phyloP scores from a whole-genome alignment of 2,888 invertebrate species.

The Fabriciana adippe region DNA sequence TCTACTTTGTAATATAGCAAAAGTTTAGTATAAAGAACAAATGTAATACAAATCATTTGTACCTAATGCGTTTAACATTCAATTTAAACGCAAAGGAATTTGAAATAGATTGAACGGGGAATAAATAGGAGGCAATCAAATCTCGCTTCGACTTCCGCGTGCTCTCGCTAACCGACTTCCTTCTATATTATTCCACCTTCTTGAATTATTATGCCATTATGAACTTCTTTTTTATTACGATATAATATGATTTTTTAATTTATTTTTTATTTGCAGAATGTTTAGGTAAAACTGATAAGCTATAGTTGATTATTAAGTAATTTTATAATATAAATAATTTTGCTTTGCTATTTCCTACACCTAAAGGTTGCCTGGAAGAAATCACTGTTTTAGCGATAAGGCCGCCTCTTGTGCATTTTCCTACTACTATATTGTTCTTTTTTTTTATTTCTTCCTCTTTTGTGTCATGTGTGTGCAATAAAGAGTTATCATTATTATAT shows the following conservation, averaged over 20 bases:
- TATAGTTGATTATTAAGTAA: neutral
- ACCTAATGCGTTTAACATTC: conserved; percentile 11
- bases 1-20: neutral
- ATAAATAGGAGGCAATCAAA: conserved; percentile 34
- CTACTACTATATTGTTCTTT: too few relatives aligned
- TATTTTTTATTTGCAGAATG: neutral
- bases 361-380: too few relatives aligned
- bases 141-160: conserved; percentile 18
- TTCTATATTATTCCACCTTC: conserved; percentile 21
- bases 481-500: too few relatives aligned
- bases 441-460: too few relatives aligned
- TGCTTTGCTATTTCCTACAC: too few relatives aligned
- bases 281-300: neutral
- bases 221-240: neutral
- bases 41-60: conserved; percentile 8
- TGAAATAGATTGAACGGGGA: conserved; percentile 26
- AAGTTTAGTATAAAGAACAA: neutral
- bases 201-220: conserved; percentile 10
- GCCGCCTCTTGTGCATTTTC: too few relatives aligned
- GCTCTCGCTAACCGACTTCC: conserved; percentile 26
- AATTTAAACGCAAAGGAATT: conserved; percentile 19
- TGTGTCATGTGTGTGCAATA: too few relatives aligned
- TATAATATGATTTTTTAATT: neutral
- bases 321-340: too few relatives aligned
- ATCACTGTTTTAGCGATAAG: too few relatives aligned